Evolutionary conservation across 35 echinoderm and acorn worm genomes (phyloP), one percentile per base, ranked within the genome.

Genomic region (Holothuria glaberrima): DNA sequence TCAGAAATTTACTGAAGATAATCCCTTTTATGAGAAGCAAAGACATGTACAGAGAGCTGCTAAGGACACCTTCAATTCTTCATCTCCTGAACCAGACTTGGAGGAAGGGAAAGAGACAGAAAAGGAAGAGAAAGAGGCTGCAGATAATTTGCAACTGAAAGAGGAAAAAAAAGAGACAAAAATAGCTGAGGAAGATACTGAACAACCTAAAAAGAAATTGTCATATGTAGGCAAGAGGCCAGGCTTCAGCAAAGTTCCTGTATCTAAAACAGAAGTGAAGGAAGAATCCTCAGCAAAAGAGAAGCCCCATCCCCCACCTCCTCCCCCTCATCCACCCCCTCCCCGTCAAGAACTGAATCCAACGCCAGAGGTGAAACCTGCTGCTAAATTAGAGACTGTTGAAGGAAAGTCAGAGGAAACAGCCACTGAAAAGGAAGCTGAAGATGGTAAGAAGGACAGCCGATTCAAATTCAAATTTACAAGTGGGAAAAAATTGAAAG

Each of bases 21-120:
- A 87, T 41, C 85, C 62, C 5, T 87, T 87, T 31, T 87, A 87
- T 71, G 85, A 87, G 62, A 87, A 71, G 65, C 85, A 87, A 31
- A 33, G 66, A 21, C 18, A 22, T 22, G 35, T 87, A 31, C 38
- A 70, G 5, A 87, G 65, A 71, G 85, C 34, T 5, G 34, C 85
- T 16, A 36, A 68, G 34, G 50, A 67, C 62, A 60, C 85, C 22
- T 34, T 34, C 31, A 52, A 87, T n/a, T 60, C 41, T 59, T 69
- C 85, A 35, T 48, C 85, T 5, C 62, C 85, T 44, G 85, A 87
- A 71, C 54, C 83, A 67, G 63, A 86, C 29, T 29, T 70, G 9
- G 80, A 59, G 5, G 67, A 70, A 44, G 22, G 16, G 14, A 17
- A 17, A 33, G 74, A 78, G 7, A 7, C 41, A 78, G 28, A 61